Evolutionary conservation across 2,113 vertebrate genomes (phyloP).

Genomic region (Phrynocephalus versicolor): DNA sequence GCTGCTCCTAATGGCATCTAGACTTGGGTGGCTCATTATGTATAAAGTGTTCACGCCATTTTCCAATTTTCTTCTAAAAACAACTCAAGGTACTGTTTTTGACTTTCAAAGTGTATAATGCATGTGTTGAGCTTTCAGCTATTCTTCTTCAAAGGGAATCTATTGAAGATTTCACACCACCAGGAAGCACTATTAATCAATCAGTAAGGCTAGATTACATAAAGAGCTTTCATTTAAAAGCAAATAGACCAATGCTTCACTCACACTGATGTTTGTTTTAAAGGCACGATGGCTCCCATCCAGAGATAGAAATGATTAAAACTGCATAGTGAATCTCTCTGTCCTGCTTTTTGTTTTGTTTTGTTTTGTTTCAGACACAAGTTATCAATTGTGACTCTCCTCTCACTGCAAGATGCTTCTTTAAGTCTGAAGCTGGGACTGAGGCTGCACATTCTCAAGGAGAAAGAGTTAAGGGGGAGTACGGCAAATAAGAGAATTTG

Average conservation of each 20-base stretch:
- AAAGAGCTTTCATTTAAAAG: not conserved
- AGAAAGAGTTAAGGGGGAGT: no score
- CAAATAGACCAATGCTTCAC: not conserved
- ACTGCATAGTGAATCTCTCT: not conserved
- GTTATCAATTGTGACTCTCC: not conserved
- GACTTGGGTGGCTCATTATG: not conserved
- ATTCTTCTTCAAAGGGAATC: not conserved
- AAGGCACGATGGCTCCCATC: not conserved
- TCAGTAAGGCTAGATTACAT: not conserved
- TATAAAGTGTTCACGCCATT: not conserved
- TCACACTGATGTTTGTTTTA: not conserved
- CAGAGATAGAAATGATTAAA: not conserved
- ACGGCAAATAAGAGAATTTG: no score
- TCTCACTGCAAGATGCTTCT: not conserved
- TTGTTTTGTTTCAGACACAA: not conserved
- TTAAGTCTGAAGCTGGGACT: not conserved
- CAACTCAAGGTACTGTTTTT: not conserved
- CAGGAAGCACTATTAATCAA: accelerated
- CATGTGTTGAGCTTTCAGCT: not conserved
- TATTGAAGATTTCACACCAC: not conserved
- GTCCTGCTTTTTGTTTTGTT: not conserved
- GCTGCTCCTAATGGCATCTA: not conserved
- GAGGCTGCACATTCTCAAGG: no score
- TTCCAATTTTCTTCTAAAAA: not conserved
- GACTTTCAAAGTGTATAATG: not conserved